Conservation (phyloP, 2,113 vertebrate species). For the Egretta garzetta region DNA sequence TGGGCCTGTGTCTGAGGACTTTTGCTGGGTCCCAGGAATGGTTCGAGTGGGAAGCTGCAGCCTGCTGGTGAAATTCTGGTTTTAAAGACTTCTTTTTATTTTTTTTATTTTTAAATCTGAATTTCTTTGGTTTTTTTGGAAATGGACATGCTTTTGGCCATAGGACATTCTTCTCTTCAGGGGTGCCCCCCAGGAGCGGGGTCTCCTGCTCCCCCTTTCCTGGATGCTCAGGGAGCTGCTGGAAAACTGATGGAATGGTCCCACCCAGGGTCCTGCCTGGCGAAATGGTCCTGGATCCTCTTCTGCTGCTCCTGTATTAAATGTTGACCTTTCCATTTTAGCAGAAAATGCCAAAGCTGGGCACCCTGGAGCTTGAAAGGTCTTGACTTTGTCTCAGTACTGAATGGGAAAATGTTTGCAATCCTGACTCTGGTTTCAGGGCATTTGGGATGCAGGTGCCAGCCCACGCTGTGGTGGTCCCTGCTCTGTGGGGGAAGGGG, state of each 20-base stretch:
- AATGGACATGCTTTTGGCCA: rapidly evolving
- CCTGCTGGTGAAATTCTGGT: neutral
- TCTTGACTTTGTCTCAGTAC: neutral
- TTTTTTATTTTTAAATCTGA: neutral
- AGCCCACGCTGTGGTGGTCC: neutral
- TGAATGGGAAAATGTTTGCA: neutral
- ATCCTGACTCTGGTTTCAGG: neutral
- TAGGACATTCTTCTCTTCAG: neutral
- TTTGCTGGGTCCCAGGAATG: neutral
- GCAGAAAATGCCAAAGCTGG: neutral
- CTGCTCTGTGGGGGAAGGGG: neutral
- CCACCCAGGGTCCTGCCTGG: neutral
- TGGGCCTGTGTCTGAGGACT: neutral
- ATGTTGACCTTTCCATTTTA: neutral
- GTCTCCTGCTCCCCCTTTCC: neutral
- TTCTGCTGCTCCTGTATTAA: neutral
- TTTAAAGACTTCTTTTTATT: too few relatives aligned
- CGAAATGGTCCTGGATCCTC: neutral
- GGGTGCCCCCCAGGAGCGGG: neutral
- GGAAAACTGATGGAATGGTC: neutral
- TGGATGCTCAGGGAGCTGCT: neutral
- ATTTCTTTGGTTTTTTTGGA: neutral
- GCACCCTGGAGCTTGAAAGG: too few relatives aligned
- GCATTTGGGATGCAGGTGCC: neutral
- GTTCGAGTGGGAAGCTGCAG: neutral